These are phyloP conservation scores for Dryococelus australis DNA, from an alignment of 2,888 invertebrate genomes.

Conservation along the genomic window DNA sequence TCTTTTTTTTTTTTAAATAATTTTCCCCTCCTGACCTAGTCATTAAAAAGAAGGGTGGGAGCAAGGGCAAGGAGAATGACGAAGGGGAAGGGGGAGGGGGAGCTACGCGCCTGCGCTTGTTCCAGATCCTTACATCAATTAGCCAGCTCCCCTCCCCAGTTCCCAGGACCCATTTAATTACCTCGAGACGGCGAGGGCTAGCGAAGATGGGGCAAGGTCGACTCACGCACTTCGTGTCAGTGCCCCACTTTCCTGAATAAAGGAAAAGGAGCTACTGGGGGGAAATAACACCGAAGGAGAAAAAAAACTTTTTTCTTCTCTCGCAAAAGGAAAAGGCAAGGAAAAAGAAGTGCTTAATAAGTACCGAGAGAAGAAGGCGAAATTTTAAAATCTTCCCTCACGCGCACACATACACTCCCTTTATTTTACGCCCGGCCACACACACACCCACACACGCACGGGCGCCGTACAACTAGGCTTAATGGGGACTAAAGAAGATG, in stretches of 20 bases:
- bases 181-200: constrained; percentile 28
- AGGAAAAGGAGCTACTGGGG: not conserved
- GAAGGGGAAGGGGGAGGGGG: constrained; percentile 21
- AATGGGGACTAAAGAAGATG: constrained; percentile 39
- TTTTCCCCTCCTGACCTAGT: constrained; percentile 46
- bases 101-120: not conserved
- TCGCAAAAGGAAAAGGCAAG: not conserved
- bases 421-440: not conserved
- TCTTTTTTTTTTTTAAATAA: constrained; percentile 19
- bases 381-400: not conserved
- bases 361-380: not conserved
- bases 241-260: constrained; percentile 27
- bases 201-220: constrained; percentile 24
- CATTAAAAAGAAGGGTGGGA: constrained; percentile 40
- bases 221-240: not conserved
- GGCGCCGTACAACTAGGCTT: constrained; percentile 34
- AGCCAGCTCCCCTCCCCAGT: constrained; percentile 32
- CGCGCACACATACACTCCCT: not conserved
- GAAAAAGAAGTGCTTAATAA: constrained; percentile 22
- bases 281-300: not conserved
- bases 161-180: constrained; percentile 28
- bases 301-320: not conserved
- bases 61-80: no score
- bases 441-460: not conserved
- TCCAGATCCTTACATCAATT: constrained; percentile 43